Conservation (phyloP, 2,113 vertebrate species). For the Columbina picui region DNA sequence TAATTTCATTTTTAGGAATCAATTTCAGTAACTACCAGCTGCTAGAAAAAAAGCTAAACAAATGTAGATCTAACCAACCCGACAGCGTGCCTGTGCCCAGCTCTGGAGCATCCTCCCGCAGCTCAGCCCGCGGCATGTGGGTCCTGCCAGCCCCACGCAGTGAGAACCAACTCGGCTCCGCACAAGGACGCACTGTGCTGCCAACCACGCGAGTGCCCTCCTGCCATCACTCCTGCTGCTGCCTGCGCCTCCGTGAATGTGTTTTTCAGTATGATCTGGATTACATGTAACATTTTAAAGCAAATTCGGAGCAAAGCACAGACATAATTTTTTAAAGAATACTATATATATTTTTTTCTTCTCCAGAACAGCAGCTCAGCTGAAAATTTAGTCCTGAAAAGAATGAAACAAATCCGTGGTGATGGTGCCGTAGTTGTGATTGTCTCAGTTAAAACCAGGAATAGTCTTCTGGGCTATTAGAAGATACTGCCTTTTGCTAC, state of each 20-base stretch:
- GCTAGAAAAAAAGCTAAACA: background rate
- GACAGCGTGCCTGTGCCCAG: background rate
- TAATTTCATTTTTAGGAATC: background rate
- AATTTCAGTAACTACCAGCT: background rate
- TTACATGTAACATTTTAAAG: background rate
- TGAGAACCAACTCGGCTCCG: accelerated
- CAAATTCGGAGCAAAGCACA: background rate
- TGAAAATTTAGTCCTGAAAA: background rate
- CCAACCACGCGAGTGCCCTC: accelerated
- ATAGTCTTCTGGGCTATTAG: background rate
- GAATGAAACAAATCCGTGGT: background rate
- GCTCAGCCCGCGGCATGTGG: background rate
- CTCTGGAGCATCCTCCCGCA: background rate
- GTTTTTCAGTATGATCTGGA: accelerated
- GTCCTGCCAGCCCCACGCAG: background rate
- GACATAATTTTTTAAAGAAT: background rate
- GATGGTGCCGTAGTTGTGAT: background rate
- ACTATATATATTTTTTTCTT: background rate
- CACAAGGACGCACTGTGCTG: background rate
- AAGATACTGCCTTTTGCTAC: background rate
- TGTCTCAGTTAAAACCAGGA: background rate
- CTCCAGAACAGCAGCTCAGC: background rate
- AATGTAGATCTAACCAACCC: background rate
- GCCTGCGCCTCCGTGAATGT: background rate
- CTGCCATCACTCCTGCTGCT: background rate